Evolutionary conservation across 2,113 vertebrate species (phyloP).

Genomic region (Clarias magur): DNA sequence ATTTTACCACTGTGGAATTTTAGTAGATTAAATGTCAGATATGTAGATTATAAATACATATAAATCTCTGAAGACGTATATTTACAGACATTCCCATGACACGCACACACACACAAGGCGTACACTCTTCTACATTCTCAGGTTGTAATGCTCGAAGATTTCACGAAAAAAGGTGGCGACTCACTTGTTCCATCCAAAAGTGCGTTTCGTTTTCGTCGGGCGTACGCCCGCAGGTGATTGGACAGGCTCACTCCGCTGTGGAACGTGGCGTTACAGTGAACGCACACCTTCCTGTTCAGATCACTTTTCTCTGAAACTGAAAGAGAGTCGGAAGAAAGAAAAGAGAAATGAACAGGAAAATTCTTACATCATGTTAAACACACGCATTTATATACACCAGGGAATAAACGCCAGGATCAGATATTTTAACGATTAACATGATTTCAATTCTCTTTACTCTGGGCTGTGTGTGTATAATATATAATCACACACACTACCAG

Average conservation of each 20-base stretch:
- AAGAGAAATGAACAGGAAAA: not conserved
- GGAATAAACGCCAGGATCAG: not conserved
- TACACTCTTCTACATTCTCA: not conserved
- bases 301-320: slow-evolving; percentile 86
- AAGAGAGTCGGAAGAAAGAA: slow-evolving; percentile 13
- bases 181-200: slow-evolving; percentile 90
- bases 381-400: not conserved
- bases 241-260: slow-evolving; percentile 94
- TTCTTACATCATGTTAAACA: not conserved
- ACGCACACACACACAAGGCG: too few species aligned
- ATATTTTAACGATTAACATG: not conserved
- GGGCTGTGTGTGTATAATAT: not conserved
- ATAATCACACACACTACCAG: too few species aligned
- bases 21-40: not conserved
- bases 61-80: not conserved
- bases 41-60: too few species aligned
- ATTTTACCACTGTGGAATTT: not conserved
- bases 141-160: not conserved
- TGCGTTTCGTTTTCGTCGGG: slow-evolving; percentile 88
- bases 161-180: slow-evolving; percentile 52
- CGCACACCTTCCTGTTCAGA: slow-evolving; percentile 78
- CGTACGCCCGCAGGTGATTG: slow-evolving; percentile 93
- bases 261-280: slow-evolving; percentile 92
- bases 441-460: not conserved
- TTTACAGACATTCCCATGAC: not conserved